phyloP scores from a whole-genome alignment of 1,140 invertebrate species.

The Drosophila lacteicornis region DNA sequence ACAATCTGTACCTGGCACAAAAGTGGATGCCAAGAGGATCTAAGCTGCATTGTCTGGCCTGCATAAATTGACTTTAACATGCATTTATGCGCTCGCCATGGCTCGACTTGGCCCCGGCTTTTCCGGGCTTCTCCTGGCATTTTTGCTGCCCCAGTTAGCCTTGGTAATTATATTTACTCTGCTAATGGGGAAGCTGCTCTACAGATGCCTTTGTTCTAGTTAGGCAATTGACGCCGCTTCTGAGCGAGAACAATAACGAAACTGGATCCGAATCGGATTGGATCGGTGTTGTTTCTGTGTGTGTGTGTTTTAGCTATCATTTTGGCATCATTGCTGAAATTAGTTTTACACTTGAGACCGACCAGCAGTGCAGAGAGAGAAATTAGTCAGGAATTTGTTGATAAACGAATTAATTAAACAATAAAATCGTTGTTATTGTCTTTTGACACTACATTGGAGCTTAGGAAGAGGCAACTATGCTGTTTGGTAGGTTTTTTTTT shows the following conservation, averaged over 20 bases:
- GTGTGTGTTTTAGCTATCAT: slow-evolving; percentile 49
- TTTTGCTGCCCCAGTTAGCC: slow-evolving; percentile 66
- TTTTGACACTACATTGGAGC: neutral
- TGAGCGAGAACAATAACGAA: slow-evolving; percentile 39
- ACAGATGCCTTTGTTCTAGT: slow-evolving; percentile 65
- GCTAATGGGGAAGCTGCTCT: slow-evolving; percentile 48
- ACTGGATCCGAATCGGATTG: slow-evolving; percentile 42
- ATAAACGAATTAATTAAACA: too few relatives aligned
- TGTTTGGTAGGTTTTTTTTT: too few relatives aligned
- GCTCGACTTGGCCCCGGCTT: slow-evolving; percentile 7
- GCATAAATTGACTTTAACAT: slow-evolving; percentile 57
- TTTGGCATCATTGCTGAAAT: slow-evolving; percentile 63
- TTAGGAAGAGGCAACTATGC: too few relatives aligned
- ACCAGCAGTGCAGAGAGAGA: slow-evolving; percentile 13
- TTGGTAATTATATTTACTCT: slow-evolving; percentile 75
- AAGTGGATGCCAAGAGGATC: slow-evolving; percentile 59
- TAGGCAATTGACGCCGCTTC: slow-evolving; percentile 55
- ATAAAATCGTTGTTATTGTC: too few relatives aligned
- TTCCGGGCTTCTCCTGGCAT: slow-evolving; percentile 27
- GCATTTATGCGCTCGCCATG: slow-evolving; percentile 46
- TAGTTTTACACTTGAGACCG: slow-evolving; percentile 64
- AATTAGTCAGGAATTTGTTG: neutral
- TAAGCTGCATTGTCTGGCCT: slow-evolving; percentile 57
- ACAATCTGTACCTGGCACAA: slow-evolving; percentile 50
- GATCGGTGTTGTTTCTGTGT: neutral